These are phyloP conservation scores for Amphiprion clarkii DNA, from an alignment of 2,797 vertebrate species.

Conservation along the genomic window DNA sequence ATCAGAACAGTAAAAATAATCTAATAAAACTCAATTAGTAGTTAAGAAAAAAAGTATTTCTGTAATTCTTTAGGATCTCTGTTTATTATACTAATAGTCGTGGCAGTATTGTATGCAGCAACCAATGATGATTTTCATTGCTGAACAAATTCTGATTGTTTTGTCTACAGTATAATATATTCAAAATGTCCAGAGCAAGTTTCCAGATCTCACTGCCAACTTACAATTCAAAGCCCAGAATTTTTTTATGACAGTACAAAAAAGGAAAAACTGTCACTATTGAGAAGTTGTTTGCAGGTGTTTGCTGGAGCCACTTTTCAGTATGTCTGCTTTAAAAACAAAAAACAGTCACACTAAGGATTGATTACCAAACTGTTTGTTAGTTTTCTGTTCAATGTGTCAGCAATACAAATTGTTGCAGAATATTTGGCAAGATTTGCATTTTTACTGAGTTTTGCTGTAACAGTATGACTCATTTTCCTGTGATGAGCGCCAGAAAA, in stretches of 20 bases:
- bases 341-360: too few relatives aligned
- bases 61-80: background rate
- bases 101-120: background rate
- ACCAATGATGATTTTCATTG: too few relatives aligned
- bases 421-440: too few relatives aligned
- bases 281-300: background rate
- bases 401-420: background rate
- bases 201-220: background rate
- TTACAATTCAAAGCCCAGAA: background rate
- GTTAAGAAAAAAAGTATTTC: background rate
- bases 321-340: too few relatives aligned
- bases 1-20: background rate
- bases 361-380: background rate
- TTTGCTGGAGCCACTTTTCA: too few relatives aligned
- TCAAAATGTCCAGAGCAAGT: background rate
- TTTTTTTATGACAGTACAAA: background rate
- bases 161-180: background rate
- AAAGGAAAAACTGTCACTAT: background rate
- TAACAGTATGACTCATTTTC: background rate
- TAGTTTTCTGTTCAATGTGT: too few relatives aligned
- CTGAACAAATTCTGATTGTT: background rate
- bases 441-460: too few relatives aligned
- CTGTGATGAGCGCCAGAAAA: too few relatives aligned
- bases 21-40: background rate
- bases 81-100: background rate